Base-by-base conservation (phyloP, 2,797 vertebrate species). In the Iguana delicatissima region DNA sequence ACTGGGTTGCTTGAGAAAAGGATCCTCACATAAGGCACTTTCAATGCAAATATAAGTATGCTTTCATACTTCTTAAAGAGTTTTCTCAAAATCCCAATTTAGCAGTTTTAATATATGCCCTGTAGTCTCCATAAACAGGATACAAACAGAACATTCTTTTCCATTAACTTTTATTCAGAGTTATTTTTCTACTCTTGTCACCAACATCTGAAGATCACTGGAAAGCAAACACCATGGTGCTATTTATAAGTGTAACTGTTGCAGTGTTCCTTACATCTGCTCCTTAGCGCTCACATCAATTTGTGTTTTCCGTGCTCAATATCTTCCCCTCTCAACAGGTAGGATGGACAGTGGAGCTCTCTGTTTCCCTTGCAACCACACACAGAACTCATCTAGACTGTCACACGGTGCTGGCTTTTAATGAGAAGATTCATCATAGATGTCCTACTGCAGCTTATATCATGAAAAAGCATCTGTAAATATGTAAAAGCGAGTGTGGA, bases 391-490 rank as follows among this genome's bases (percentile, higher is more conserved):
- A 69, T 88, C 35, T 89, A 92, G 82, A 84, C 6, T 69, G 73
- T 84, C 46, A n/a, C 82, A 57, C 0, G 1, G 57, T 89, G 92
- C 91, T 89, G 73, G 24, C 86, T 92, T 90, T 86, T 85, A 89
- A 91, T 85, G 90, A 57, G 73, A 26, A 93, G 93, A 94, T 72
- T 93, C 94, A 93, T 89, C n/a, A 24, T 7, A 80, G 89, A 92
- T 91, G 80, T 14, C 93, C 91, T 94, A 88, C 83, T 88, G 64
- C 72, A 94, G 90, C 26, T 80, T 35, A 22, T 77, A 52, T 73
- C 59, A 80, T 89, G 86, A 91, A 95, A 46, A 94, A 83, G 74
- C 62, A 84, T 91, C 14, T 84, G 89, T 0, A 89, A 93, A 93
- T 94, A 92, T 20, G 1, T 0, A 24, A 92, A 46, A 79, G 1